These are phyloP conservation scores for Oxygymnocypris stewartii DNA, from an alignment of 2,113 vertebrate genomes.

Conservation along the genomic window DNA sequence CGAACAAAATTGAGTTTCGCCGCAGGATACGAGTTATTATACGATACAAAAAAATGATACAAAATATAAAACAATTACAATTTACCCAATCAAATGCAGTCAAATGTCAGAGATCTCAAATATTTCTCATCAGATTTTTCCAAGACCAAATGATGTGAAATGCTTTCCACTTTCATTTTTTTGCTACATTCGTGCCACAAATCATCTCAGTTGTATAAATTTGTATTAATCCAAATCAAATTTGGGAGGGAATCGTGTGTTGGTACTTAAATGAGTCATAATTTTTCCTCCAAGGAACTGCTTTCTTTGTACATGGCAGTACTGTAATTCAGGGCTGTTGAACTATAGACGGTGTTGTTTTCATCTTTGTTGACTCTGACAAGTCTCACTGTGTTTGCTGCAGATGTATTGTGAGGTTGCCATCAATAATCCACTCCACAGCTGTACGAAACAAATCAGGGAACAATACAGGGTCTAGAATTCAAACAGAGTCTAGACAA, in stretches of 20 bases:
- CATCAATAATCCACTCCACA: conserved; percentile 25
- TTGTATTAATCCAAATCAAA: background rate
- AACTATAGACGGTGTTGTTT: conserved; percentile 16
- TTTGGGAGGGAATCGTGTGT: background rate
- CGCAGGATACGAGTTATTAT: no score
- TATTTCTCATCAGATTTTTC: background rate
- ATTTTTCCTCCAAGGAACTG: background rate
- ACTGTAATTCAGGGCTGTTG: background rate
- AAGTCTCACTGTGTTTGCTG: background rate
- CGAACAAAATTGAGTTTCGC: no score
- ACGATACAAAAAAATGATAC: no score
- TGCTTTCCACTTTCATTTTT: background rate
- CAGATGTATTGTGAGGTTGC: conserved; percentile 25
- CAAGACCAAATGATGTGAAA: background rate
- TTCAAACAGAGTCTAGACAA: background rate
- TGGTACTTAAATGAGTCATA: background rate
- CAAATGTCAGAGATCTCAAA: background rate
- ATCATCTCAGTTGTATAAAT: background rate
- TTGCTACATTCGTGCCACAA: background rate
- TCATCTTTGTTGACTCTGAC: conserved; percentile 15
- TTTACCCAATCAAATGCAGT: no score
- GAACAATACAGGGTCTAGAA: conserved; percentile 3
- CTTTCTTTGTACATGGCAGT: background rate
- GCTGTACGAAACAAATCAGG: background rate
- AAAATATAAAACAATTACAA: no score